These are phyloP conservation scores for Cichlasoma orientale DNA, from an alignment of 2,797 vertebrate genomes.

Conservation along the genomic window DNA sequence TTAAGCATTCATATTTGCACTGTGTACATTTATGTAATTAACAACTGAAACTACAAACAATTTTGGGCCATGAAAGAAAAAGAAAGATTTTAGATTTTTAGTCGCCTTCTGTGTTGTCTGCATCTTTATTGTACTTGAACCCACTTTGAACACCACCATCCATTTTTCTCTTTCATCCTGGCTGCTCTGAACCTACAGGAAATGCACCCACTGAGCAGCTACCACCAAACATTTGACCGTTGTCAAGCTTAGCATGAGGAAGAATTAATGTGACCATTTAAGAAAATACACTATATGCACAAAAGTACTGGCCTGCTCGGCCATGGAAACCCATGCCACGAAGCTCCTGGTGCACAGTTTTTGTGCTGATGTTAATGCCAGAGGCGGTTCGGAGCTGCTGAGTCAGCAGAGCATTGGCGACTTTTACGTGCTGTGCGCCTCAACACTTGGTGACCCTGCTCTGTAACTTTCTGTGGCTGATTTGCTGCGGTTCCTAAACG, in stretches of 20 bases:
- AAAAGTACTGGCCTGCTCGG: not conserved
- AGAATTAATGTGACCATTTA: too few species aligned
- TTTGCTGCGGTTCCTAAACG: too few species aligned
- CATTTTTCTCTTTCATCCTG: too few species aligned
- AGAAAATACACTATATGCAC: not conserved
- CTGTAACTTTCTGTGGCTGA: not conserved
- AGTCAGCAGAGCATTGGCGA: not conserved
- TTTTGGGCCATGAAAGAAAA: not conserved
- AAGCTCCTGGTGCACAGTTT: not conserved
- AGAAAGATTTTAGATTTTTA: too few species aligned
- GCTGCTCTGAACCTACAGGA: too few species aligned
- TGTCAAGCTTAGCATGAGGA: too few species aligned
- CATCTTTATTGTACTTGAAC: too few species aligned
- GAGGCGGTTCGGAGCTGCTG: too few species aligned
- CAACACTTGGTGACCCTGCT: not conserved
- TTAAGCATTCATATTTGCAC: not conserved
- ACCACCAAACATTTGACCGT: too few species aligned
- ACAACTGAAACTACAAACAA: not conserved
- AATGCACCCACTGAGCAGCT: too few species aligned
- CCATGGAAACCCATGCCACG: not conserved
- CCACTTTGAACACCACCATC: too few species aligned
- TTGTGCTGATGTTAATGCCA: not conserved
- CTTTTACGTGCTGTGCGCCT: accelerated
- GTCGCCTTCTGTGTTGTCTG: too few species aligned
- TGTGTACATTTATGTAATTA: accelerated